phyloP scores from a whole-genome alignment of 2,113 vertebrate genomes.

The Regulus satrapa region DNA sequence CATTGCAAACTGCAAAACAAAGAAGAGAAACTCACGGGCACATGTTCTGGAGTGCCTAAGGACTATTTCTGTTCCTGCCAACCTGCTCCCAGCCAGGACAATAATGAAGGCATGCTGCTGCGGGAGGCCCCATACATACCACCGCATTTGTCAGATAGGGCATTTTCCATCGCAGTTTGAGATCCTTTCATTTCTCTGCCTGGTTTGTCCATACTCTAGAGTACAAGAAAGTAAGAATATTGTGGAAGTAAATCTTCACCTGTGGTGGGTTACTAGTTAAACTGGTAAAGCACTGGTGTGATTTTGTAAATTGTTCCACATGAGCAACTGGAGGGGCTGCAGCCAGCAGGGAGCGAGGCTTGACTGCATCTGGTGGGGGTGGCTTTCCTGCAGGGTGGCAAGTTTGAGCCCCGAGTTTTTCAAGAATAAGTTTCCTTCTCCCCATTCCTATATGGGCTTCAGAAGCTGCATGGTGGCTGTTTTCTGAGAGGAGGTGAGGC shows the following conservation, averaged over 20 bases:
- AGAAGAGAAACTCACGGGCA: slow-evolving; percentile 3
- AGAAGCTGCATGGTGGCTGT: background rate
- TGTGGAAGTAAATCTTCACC: background rate
- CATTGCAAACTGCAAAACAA: background rate
- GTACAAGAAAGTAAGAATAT: background rate
- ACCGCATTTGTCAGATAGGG: background rate
- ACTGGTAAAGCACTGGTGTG: background rate
- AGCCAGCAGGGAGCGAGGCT: background rate
- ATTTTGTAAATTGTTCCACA: background rate
- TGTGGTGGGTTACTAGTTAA: background rate
- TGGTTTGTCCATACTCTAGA: background rate
- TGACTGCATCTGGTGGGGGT: fast-evolving
- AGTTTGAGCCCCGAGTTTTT: background rate
- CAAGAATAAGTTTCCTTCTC: background rate
- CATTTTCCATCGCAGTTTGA: background rate
- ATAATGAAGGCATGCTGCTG: fast-evolving
- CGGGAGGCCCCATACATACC: background rate
- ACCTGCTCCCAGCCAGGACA: background rate
- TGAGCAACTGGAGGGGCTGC: background rate
- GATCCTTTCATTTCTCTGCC: background rate
- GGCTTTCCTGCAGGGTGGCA: background rate
- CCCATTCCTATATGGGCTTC: background rate
- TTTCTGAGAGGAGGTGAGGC: background rate
- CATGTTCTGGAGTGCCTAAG: background rate
- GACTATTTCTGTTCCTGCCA: background rate